Evolutionary conservation across 2,888 invertebrate species (phyloP), one percentile per base, ranked within the genome.

Genomic region (Drosophila yooni): DNA sequence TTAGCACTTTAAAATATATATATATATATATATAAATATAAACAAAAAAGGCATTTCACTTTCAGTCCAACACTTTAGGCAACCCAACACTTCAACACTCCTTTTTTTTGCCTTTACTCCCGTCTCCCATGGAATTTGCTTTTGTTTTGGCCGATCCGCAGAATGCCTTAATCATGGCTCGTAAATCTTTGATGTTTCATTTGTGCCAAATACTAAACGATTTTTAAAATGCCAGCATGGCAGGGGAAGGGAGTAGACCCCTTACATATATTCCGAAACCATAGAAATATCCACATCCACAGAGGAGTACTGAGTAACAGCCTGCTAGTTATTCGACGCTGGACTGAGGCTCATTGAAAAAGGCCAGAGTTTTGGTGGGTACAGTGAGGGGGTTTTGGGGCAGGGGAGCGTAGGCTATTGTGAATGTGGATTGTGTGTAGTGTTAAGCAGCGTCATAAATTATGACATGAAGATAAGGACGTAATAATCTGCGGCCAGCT

Each of bases 151-250:
- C 38, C 25, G 68, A 33, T 69, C 61, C 73, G 48, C 80, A 86
- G 75, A 84, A 84, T 77, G 84, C 84, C 77, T 89, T 90, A 87
- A 90, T 89, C 90, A 89, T 78, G 72, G 89, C 88, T 87, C 87
- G 91, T 87, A 87, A 87, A 90, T 87, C 87, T 87, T 87, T 87
- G 91, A 87, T 90, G 87, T 89, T 87, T 90, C 89, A 87, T 90
- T 90, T 90, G 90, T 88, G 90, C 83, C 86, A 82, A 85, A 72
- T 73, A 88, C 86, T 90, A 86, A 86, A 71, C 85, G 90, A 80
- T 86, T 90, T 89, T 90, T 86, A 86, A 86, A 90, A 80, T 73
- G 56, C 62, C 76, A 54, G 25, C 40, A 34, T 25, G 36, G 15
- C 25, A 3, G 31, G 13, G 3, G 13, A 2, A n/a, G n/a, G 2